Percentiles rank a stretch among this genome's conserved stretches.
phyloP scores from a whole-genome alignment of 2,113 vertebrate genomes.

The Sakesphorus luctuosus region DNA sequence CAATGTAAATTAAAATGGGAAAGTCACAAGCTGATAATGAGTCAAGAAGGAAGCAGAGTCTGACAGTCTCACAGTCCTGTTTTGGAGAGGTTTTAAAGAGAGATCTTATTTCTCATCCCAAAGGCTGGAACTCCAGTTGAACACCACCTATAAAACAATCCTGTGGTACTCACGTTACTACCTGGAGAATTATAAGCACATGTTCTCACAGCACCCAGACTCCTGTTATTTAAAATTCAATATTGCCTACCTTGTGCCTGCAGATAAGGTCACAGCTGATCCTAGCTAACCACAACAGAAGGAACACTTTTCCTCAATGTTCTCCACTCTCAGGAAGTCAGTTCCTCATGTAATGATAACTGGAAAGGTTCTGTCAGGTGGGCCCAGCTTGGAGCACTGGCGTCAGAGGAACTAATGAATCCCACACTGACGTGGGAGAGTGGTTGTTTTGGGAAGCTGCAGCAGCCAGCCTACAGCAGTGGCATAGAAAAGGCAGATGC shows the following conservation, averaged over 20 bases:
- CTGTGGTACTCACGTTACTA: neutral
- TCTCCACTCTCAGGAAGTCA: neutral
- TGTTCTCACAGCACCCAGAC: neutral
- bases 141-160: neutral
- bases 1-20: neutral
- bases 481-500: constrained; percentile 41
- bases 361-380: neutral
- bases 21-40: neutral
- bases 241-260: neutral
- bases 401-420: neutral
- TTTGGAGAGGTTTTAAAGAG: neutral
- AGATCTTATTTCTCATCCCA: neutral
- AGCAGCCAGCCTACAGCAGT: neutral
- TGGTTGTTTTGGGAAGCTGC: neutral
- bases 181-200: neutral
- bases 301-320: neutral
- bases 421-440: neutral
- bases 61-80: neutral
- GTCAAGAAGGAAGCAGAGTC: neutral
- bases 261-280: neutral
- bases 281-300: neutral
- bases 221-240: neutral
- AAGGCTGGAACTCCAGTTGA: neutral
- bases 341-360: neutral
- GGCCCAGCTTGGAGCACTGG: neutral